Percentiles rank a stretch among this genome's conserved stretches.
These are phyloP conservation scores for Lycia hirtaria DNA, from an alignment of 2,888 invertebrate species.

Conservation along the genomic window DNA sequence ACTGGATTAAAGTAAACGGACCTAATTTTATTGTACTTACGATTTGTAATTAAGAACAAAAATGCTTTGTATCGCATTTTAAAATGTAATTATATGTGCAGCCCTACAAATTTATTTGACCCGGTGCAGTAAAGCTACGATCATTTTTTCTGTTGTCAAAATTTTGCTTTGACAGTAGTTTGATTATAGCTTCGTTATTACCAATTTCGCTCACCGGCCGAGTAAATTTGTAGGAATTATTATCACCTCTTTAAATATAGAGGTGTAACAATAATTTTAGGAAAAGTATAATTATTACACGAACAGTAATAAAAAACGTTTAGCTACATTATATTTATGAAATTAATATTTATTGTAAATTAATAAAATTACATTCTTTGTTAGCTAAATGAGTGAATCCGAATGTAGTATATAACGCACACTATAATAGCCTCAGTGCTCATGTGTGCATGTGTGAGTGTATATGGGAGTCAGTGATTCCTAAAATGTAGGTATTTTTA, in stretches of 20 bases:
- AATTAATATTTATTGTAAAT: neutral
- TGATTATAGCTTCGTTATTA: no score
- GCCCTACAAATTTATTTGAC: no score
- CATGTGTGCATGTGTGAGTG: neutral
- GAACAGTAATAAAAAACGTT: neutral
- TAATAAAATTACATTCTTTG: neutral
- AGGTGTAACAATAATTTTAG: neutral
- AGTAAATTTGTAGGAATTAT: no score
- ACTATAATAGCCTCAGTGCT: slow-evolving; percentile 1
- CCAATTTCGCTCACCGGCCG: no score
- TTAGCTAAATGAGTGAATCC: neutral
- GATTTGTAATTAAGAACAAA: neutral
- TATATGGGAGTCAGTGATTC: slow-evolving; percentile 2
- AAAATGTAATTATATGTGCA: neutral
- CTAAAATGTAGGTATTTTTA: slow-evolving; percentile 2
- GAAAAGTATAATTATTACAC: neutral
- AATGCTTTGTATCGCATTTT: neutral
- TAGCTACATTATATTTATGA: neutral
- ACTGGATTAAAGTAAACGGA: neutral
- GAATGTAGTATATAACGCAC: slow-evolving; percentile 15
- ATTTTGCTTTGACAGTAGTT: no score
- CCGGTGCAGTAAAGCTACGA: no score
- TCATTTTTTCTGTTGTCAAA: no score
- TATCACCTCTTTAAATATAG: no score
- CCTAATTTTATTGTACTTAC: neutral